phyloP scores from a whole-genome alignment of 1,140 invertebrate genomes.

The Drosophila bipectinata region DNA sequence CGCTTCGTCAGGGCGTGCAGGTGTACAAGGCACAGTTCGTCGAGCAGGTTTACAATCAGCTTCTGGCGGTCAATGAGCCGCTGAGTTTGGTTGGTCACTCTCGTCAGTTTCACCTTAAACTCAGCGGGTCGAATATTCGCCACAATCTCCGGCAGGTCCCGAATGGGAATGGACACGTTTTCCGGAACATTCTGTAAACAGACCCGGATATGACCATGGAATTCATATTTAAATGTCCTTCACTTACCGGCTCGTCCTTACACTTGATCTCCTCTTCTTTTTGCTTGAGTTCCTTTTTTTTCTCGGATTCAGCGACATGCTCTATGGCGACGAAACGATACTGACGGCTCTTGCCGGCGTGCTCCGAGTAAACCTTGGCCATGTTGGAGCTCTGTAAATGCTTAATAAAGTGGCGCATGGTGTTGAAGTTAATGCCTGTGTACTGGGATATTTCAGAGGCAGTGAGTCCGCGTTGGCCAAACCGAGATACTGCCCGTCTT shows the following conservation, averaged over 20 bases:
- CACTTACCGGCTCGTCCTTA: conserved; percentile 60
- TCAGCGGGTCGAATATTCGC: conserved; percentile 23
- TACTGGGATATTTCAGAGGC: conserved; percentile 56
- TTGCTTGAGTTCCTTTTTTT: conserved; percentile 26
- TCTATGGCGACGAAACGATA: conserved; percentile 43
- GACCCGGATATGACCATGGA: neutral
- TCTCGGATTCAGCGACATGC: conserved; percentile 10
- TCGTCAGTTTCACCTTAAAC: conserved; percentile 27
- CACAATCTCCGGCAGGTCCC: conserved; percentile 57
- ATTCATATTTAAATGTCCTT: neutral
- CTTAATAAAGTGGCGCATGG: conserved; percentile 53
- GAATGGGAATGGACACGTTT: conserved; percentile 28
- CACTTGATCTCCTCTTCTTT: conserved; percentile 44
- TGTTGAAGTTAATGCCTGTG: conserved; percentile 39
- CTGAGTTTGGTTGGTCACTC: conserved; percentile 28
- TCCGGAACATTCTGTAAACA: conserved; percentile 30
- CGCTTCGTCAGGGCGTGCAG: conserved; percentile 16
- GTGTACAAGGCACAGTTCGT: conserved; percentile 54
- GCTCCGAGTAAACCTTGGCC: conserved; percentile 53
- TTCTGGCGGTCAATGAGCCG: conserved; percentile 45
- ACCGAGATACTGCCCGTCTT: conserved; percentile 51
- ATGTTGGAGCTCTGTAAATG: conserved; percentile 23
- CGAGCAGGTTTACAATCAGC: conserved; percentile 53
- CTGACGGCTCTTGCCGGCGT: conserved; percentile 62
- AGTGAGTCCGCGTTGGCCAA: conserved; percentile 63